These are phyloP conservation scores for Chymomyza fuscimana DNA, from an alignment of 2,888 invertebrate species.

Conservation along the genomic window DNA sequence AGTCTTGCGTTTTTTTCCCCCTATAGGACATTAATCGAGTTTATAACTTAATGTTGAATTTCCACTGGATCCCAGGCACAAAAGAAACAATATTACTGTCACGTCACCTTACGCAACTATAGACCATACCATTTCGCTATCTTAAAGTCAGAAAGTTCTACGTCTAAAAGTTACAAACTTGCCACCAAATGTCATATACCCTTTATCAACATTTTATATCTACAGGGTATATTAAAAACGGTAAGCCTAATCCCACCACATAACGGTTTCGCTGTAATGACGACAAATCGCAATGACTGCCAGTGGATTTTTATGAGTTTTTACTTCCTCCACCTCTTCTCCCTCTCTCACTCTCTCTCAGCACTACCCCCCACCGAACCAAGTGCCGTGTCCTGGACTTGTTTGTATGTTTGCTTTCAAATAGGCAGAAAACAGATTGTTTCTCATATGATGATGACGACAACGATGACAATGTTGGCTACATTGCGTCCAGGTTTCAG, in stretches of 20 bases:
- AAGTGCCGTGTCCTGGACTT: constrained; percentile 2
- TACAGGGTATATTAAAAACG: constrained; percentile 17
- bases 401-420: constrained; percentile 57
- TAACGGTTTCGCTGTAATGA: constrained; percentile 46
- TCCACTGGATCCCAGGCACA: too few species aligned
- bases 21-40: too few species aligned
- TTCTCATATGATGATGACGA: constrained; percentile 25
- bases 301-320: constrained; percentile 69
- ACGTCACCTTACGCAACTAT: too few species aligned
- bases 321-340: constrained; percentile 11
- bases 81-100: too few species aligned
- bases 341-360: neutral
- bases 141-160: too few species aligned
- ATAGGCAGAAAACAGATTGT: constrained; percentile 71
- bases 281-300: constrained; percentile 60
- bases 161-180: constrained; percentile 33
- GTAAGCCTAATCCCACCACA: constrained; percentile 48
- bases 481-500: constrained; percentile 21
- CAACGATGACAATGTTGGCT: constrained; percentile 39
- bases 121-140: too few species aligned
- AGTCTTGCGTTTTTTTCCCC: too few species aligned
- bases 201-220: neutral
- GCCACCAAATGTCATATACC: neutral
- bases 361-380: constrained; percentile 2
- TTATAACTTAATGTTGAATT: too few species aligned